Percentiles rank a stretch among this genome's conserved stretches.
Conservation (phyloP, 2,888 invertebrate genomes). For the Chloromyia formosa region DNA sequence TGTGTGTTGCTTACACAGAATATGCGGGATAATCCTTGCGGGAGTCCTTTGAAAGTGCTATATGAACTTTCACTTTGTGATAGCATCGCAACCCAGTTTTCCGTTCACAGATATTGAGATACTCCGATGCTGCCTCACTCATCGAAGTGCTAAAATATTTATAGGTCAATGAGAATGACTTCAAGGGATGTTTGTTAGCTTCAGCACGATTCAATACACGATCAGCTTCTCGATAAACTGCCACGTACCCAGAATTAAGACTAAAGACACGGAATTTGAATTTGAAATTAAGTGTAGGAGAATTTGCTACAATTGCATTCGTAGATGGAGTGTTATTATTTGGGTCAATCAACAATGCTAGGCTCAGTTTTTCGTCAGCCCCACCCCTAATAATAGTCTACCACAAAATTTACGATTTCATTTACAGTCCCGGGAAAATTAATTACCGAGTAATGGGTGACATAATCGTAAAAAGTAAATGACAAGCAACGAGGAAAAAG, state of each 20-base stretch:
- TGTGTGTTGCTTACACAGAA: neutral
- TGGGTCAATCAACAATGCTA: too few species aligned
- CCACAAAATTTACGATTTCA: conserved; percentile 26
- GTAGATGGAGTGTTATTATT: too few species aligned
- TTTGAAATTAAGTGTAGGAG: too few species aligned
- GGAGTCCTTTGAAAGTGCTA: conserved; percentile 12
- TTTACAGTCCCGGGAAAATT: conserved; percentile 16
- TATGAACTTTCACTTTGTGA: conserved; percentile 11
- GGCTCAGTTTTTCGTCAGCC: too few species aligned
- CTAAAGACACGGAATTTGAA: too few species aligned
- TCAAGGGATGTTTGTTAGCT: too few species aligned
- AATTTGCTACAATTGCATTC: too few species aligned
- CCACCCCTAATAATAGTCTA: neutral
- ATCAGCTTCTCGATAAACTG: too few species aligned
- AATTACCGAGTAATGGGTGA: conserved; percentile 21
- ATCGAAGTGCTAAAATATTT: neutral
- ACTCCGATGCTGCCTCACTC: neutral
- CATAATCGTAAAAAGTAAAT: conserved; percentile 30
- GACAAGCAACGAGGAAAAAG: conserved; percentile 6
- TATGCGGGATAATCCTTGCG: neutral
- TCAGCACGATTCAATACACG: too few species aligned
- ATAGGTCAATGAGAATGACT: neutral
- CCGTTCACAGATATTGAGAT: too few species aligned
- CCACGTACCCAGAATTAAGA: too few species aligned
- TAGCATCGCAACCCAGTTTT: neutral